phyloP scores from a whole-genome alignment of 2,797 vertebrate genomes.

The Arnoldichthys spilopterus region DNA sequence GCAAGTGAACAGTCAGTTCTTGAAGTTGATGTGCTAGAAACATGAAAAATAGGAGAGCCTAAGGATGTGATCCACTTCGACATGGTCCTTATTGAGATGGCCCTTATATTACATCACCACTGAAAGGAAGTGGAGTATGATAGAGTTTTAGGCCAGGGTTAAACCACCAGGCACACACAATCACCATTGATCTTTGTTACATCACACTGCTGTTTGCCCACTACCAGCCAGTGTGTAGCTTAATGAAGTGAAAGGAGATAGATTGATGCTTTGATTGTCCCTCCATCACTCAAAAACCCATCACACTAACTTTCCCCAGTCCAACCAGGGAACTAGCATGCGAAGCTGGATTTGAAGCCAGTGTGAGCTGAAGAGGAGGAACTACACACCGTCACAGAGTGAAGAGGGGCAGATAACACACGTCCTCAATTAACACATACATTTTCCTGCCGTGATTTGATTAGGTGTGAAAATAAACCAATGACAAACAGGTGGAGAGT shows the following conservation, averaged over 20 bases:
- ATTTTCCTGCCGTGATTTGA: too few species aligned
- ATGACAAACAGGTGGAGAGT: too few species aligned
- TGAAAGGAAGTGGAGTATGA: background rate
- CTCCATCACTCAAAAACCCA: background rate
- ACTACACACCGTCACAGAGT: background rate
- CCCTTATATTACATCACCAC: too few species aligned
- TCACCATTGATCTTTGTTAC: slow-evolving; percentile 69
- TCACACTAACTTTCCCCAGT: background rate
- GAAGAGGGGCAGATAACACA: background rate
- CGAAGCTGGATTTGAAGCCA: background rate
- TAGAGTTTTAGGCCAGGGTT: background rate
- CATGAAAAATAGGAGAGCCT: too few species aligned
- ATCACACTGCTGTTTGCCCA: slow-evolving; percentile 65
- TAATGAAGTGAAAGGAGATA: slow-evolving; percentile 76
- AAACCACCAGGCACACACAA: background rate
- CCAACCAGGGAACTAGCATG: background rate
- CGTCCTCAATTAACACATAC: background rate
- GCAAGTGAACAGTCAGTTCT: too few species aligned
- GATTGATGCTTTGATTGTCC: slow-evolving; percentile 61
- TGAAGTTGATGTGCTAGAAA: too few species aligned
- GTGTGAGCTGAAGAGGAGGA: background rate
- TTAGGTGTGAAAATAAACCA: too few species aligned
- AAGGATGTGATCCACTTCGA: too few species aligned
- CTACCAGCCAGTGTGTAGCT: slow-evolving; percentile 66
- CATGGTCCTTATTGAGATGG: too few species aligned